Base-by-base conservation (phyloP, 2,888 invertebrate genomes). In the Leptothorax acervorum region DNA sequence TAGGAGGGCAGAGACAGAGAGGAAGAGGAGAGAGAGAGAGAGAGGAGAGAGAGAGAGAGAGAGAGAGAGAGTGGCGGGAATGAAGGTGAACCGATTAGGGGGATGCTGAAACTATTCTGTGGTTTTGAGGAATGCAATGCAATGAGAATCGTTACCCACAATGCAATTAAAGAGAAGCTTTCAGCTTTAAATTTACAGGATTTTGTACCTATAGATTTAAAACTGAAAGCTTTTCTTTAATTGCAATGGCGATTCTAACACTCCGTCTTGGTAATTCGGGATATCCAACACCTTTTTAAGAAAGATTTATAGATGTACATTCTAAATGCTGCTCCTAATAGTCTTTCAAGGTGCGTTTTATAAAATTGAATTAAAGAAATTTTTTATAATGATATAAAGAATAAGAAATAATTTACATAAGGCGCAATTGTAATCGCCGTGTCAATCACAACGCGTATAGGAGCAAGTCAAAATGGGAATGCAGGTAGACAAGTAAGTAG, bases 131-230 rank as follows among this genome's bases (percentile, higher is more conserved):
- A 28, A 60, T 28, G 45, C 48, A 11, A 70, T 42, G 28, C 28
- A 78, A 71, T n/a, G 71, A 53, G 18, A 68, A 66, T 70, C 55
- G 71, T 39, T 31, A 9, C n/a, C 12, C 28, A 15, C n/a, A 28
- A 68, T 70, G n/a, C 78, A 66, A 66, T 78, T 78, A 66, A 31
- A n/a, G 53, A 55, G 53, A 78, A 55, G 18, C 70, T 53, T 76
- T 68, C 68, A 65, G 45, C 75, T 35, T 48, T 45, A 81, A 28
- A 60, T 35, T 35, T 60, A 18, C 42, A 73, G 48, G 18, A 15
- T 18, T 62, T 45, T 15, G 15, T 28, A 31, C 18, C 60, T n/a
- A n/a, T 31, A 57, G 12, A 73, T 57, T 18, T 57, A 57, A 73
- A 28, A 6, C 42, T 39, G 15, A 42, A 42, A 55, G n/a, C n/a